These are phyloP conservation scores for Planiliza haematocheilus DNA, from an alignment of 2,113 vertebrate species.

Conservation along the genomic window DNA sequence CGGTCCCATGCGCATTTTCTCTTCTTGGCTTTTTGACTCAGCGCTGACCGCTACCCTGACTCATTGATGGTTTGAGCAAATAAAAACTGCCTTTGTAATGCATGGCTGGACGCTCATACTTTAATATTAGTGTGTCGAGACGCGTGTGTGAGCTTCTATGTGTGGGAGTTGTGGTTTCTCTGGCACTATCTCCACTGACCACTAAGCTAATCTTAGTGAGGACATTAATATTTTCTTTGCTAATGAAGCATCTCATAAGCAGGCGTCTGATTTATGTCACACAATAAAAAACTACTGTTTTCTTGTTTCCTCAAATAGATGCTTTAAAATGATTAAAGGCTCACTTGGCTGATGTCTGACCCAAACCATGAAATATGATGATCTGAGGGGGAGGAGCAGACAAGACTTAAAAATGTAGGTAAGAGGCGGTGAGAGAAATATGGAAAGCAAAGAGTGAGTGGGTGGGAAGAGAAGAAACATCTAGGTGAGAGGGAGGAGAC, in stretches of 20 bases:
- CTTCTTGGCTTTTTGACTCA: slow-evolving; percentile 17
- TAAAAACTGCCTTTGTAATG: slow-evolving; percentile 2
- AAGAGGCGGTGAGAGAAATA: not conserved
- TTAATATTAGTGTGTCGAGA: not conserved
- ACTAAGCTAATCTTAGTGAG: not conserved
- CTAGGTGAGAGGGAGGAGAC: slow-evolving; percentile 42
- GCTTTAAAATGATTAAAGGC: slow-evolving; percentile 30
- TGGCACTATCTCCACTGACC: slow-evolving; percentile 2
- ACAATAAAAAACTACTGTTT: not conserved
- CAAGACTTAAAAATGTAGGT: not conserved
- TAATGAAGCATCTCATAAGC: not conserved
- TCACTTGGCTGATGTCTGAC: slow-evolving; percentile 15
- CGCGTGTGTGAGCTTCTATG: not conserved
- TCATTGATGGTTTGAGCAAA: not conserved
- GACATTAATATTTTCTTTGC: not conserved
- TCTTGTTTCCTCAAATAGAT: not conserved
- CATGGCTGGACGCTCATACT: slow-evolving; percentile 18
- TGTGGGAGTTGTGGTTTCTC: slow-evolving; percentile 28
- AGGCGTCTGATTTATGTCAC: slow-evolving; percentile 5
- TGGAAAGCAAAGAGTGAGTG: slow-evolving; percentile 3
- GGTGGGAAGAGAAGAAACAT: slow-evolving; percentile 28
- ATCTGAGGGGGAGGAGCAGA: slow-evolving; percentile 6
- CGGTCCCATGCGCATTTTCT: slow-evolving; percentile 57
- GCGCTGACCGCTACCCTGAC: slow-evolving; percentile 19
- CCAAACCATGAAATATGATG: slow-evolving; percentile 4